A percentile compares a stretch with the other conserved stretches of the same genome.
phyloP scores from a whole-genome alignment of 2,797 vertebrate species.

The Loris lydekkerianus region DNA sequence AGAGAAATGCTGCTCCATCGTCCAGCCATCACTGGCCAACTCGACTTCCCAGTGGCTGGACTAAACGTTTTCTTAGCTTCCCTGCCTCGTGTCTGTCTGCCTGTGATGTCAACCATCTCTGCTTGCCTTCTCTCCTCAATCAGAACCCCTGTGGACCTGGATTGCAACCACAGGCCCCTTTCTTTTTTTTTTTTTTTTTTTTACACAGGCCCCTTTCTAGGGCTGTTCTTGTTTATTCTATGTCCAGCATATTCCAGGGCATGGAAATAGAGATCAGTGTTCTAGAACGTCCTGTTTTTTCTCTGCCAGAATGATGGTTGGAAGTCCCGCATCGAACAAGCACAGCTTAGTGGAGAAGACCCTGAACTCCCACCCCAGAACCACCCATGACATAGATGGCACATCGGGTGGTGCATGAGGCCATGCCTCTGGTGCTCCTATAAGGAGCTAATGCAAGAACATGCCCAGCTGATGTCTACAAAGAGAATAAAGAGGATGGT shows the following conservation, averaged over 20 bases:
- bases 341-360: not conserved
- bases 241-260: not conserved
- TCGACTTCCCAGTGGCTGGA: no score
- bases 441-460: not conserved
- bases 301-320: not conserved
- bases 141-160: not conserved
- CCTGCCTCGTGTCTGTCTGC: not conserved
- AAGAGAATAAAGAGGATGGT: not conserved
- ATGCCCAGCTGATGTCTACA: not conserved
- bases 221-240: not conserved
- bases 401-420: accelerated
- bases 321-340: not conserved
- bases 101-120: not conserved
- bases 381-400: not conserved
- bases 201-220: not conserved
- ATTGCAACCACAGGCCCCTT: not conserved
- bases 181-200: no score
- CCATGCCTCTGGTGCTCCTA: not conserved
- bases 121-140: no score
- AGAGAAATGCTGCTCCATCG: not conserved
- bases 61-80: not conserved
- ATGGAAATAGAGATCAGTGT: not conserved
- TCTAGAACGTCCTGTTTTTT: not conserved
- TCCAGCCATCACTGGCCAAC: not conserved
- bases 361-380: not conserved